Base-by-base conservation (phyloP, 53 echinoderm and acorn worm species). In the Hippasteria phrygiana region DNA sequence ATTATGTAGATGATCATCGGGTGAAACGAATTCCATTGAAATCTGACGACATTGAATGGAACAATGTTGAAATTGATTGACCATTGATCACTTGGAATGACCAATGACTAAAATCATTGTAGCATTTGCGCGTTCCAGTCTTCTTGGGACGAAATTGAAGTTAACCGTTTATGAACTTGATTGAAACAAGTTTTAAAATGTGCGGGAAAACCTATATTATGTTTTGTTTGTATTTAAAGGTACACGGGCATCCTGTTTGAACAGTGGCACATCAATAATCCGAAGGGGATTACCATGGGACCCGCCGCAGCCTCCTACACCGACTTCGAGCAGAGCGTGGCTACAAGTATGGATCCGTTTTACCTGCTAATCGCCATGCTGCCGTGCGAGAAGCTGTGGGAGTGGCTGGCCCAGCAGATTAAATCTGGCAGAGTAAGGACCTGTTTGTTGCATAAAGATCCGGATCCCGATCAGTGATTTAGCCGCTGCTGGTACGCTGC, bases 281-380 rank as follows among this genome's bases (percentile, higher is more conserved):
- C 73, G 42, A n/a, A 1, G 11, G 73, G 43, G 18, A 43, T 73
- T 73, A 45, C 73, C 42, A 73, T 73, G 73, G 73, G 73, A 73
- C 8, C n/a, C 41, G 73, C 73, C 41, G 73, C 73, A 3, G 43
- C 41, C 41, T 73, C 42, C n/a, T 73, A 73, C 45, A 22, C 73
- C n/a, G 1, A 18, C 22, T 73, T 73, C 24, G 73, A 73, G n/a
- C 0, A 24, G 73, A 2, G 5, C 17, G 73, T 73, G 42, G 73
- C 73, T 22, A 20, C 18, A 42, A 43, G 24, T 26, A 14, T 6
- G n/a, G 46, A 73, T 2, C 43, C 73, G 0, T 7, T 73, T 12
- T 73, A 73, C n/a, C 73, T 73, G 73, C n/a, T 73, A 45, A 42
- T 73, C 7, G 73, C 73, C 73, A 73, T 73, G 73, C 27, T 73